These are phyloP conservation scores for Solenopsis fugax DNA, from an alignment of 1,140 invertebrate genomes.

Conservation along the genomic window DNA sequence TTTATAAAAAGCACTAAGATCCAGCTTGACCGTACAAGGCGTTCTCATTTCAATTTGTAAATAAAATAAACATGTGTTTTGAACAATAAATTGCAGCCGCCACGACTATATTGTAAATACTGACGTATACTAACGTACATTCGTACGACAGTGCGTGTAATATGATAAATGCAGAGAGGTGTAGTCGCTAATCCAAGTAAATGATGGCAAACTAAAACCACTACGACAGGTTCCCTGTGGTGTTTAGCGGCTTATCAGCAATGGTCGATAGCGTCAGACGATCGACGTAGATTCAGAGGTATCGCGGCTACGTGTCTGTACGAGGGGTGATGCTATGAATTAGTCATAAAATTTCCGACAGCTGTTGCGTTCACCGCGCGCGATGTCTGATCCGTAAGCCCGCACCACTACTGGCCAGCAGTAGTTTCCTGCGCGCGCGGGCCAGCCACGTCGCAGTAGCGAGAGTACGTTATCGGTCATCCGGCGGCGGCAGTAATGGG, in stretches of 20 bases:
- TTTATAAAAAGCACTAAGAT: too few relatives aligned
- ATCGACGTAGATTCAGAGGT: background rate
- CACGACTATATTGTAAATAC: background rate
- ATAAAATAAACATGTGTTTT: slow-evolving; percentile 1
- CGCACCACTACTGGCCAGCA: background rate
- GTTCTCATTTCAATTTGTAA: background rate
- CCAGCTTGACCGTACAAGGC: too few relatives aligned
- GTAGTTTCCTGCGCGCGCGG: slow-evolving; percentile 8
- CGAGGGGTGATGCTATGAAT: background rate
- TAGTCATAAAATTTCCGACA: slow-evolving; percentile 50
- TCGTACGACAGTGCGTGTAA: background rate
- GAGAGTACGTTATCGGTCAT: slow-evolving; percentile 48
- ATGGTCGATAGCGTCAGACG: slow-evolving; percentile 7
- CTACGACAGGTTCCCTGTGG: slow-evolving; percentile 11
- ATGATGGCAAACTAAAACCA: background rate
- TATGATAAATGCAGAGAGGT: background rate
- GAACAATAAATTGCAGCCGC: background rate
- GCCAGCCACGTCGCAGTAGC: slow-evolving; percentile 37
- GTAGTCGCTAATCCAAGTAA: slow-evolving; percentile 18
- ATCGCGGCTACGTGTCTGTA: background rate
- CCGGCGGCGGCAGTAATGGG: background rate
- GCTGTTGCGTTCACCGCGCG: background rate
- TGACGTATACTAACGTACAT: background rate
- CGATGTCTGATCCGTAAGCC: background rate
- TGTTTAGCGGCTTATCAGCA: slow-evolving; percentile 38